Base-by-base conservation (phyloP, 2,797 vertebrate species). In the Lepilemur ruficaudatus region DNA sequence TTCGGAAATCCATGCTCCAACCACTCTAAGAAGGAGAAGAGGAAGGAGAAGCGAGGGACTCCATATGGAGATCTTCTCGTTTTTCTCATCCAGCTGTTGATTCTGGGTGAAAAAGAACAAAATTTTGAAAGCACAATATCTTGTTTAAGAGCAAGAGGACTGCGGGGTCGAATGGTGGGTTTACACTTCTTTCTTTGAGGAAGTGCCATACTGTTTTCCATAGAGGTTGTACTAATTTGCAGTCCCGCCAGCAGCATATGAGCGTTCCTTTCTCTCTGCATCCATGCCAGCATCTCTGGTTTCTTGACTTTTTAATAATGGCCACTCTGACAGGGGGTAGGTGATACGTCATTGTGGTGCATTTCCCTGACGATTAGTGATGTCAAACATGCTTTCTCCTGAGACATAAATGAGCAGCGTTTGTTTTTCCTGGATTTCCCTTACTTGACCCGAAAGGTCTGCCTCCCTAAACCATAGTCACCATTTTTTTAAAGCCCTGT, bases 401-500 rank as follows among this genome's bases (percentile, higher is more conserved):
- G 91, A 75, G 73, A 92, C 50, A 92, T 61, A 95, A 88, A 96
- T 82, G 84, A 76, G 2, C 38, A 82, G 11, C 48, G 22, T 95
- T 87, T 96, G 82, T 87, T 96, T 94, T 93, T 88, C 89, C 63
- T 38, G 12, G 70, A 85, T 83, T 7, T 0, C 12, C 13, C 75
- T 87, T 80, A 22, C 79, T 79, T 43, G 43, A 63, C 67, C 87
- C 30, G 20, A 35, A 92, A 94, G 80, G 20, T 63, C 83, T 91
- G 67, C 43, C 80, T 90, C 84, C 84, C 80, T 70, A 73, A 81
- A 65, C 50, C 17, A 43, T 35, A 86, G 79, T 81, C 91, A 90
- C 48, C 30, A 5, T 55, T 55, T 82, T 96, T 93, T 86, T 3
- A 57, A 93, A 96, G 83, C 23, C 6, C 43, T 80, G 0, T 80